These are phyloP conservation scores for Tympanoctomys barrerae DNA, from an alignment of 2,797 vertebrate species.

Conservation along the genomic window DNA sequence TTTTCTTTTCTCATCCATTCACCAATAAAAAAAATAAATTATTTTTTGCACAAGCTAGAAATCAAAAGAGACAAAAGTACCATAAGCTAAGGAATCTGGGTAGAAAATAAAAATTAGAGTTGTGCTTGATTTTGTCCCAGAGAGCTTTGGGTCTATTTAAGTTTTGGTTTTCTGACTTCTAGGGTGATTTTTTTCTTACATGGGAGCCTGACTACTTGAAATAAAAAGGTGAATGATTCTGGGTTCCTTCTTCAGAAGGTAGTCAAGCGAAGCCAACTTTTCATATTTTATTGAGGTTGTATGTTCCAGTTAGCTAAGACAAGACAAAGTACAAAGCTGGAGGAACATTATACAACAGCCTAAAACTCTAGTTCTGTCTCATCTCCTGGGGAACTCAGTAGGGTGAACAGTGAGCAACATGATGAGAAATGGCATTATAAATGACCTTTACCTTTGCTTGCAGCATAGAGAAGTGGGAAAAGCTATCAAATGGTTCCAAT, in stretches of 20 bases:
- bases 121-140: background rate
- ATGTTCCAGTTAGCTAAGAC: background rate
- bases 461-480: background rate
- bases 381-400: background rate
- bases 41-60: accelerated
- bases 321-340: background rate
- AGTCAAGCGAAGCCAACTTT: background rate
- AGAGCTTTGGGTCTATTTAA: background rate
- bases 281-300: background rate
- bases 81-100: accelerated
- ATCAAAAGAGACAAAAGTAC: background rate
- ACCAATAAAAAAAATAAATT: background rate
- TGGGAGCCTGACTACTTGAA: background rate
- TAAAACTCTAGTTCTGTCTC: background rate
- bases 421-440: background rate
- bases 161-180: background rate
- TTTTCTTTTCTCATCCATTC: background rate
- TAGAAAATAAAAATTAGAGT: background rate
- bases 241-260: background rate
- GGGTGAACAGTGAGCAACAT: background rate
- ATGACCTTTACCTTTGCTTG: background rate
- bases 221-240: background rate
- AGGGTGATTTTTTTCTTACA: background rate
- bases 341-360: background rate
- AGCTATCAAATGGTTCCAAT: background rate